Evolutionary conservation across 2,888 invertebrate genomes (phyloP), one percentile per base, ranked within the genome.

Genomic region (Ernsta delagoae): DNA sequence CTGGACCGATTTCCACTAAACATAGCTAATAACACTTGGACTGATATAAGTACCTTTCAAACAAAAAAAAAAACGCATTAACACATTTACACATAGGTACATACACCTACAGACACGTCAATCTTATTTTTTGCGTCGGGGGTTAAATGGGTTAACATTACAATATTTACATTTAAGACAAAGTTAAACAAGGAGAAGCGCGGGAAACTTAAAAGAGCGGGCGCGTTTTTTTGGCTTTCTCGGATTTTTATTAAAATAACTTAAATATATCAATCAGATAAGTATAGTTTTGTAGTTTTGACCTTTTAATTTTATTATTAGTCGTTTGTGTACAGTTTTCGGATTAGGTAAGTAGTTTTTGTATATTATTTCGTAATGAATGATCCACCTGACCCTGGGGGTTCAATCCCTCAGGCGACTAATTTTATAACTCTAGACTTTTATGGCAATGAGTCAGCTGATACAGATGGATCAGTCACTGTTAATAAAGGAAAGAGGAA

Each of bases 121-220:
- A n/a, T n/a, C n/a, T n/a, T n/a, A n/a, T n/a, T n/a, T n/a, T n/a
- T n/a, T n/a, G n/a, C n/a, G n/a, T n/a, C n/a, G n/a, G n/a, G n/a
- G n/a, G n/a, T n/a, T n/a, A n/a, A n/a, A n/a, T n/a, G n/a, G n/a
- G 36, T 4, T 3, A 36, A 36, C 36, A 36, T 36, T 36, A 36
- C 36, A 36, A 36, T 36, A 36, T 36, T 36, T 36, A 5, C 36
- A 36, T 36, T 3, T 4, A 36, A 36, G 36, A 4, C 36, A 36
- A 5, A 36, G 36, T 36, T 36, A 36, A 36, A 36, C 36, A 36
- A 36, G 5, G 31, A 3, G n/a, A 48, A 48, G 48, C 48, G 48
- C 12, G 48, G 48, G 12, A 50, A 50, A 50, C 48, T 50, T 50
- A 50, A 50, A 50, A 50, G 16, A 50, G 48, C 48, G 48, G 48